Conservation (phyloP, 2,113 vertebrate species). For the Trematocara marginatum region DNA sequence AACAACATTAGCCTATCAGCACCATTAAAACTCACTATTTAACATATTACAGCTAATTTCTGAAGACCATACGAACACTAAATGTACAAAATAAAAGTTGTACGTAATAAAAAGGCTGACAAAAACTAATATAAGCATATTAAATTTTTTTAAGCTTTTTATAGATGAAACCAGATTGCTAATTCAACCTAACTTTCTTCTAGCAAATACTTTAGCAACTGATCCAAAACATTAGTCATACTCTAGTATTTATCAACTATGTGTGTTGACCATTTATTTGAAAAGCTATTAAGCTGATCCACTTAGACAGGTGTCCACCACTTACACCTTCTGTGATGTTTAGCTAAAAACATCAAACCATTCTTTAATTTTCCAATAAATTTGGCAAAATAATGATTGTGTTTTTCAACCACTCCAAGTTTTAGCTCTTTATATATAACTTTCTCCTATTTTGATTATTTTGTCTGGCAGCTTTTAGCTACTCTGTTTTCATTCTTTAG, state of each 20-base stretch:
- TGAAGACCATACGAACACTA: not conserved
- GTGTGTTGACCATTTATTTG: not conserved
- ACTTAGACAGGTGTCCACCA: not conserved
- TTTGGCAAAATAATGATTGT: not conserved
- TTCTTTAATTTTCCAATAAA: not conserved
- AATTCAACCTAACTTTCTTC: not conserved
- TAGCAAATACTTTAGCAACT: not conserved
- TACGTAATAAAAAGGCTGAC: not conserved
- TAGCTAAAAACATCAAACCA: not conserved
- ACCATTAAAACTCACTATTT: not conserved
- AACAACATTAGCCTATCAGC: not conserved
- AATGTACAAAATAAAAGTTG: not conserved
- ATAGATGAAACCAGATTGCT: not conserved
- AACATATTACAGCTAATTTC: not conserved
- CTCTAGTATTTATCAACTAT: not conserved
- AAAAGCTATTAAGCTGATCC: not conserved
- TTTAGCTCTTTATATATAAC: not conserved
- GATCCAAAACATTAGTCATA: not conserved
- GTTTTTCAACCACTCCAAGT: not conserved
- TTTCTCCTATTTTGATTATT: not conserved
- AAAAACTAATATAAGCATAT: not conserved
- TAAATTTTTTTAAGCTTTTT: not conserved
- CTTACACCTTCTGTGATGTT: not conserved
- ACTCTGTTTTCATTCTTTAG: not conserved
- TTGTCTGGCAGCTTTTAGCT: not conserved